phyloP scores from a whole-genome alignment of 2,113 vertebrate species.

The Pedetes capensis region DNA sequence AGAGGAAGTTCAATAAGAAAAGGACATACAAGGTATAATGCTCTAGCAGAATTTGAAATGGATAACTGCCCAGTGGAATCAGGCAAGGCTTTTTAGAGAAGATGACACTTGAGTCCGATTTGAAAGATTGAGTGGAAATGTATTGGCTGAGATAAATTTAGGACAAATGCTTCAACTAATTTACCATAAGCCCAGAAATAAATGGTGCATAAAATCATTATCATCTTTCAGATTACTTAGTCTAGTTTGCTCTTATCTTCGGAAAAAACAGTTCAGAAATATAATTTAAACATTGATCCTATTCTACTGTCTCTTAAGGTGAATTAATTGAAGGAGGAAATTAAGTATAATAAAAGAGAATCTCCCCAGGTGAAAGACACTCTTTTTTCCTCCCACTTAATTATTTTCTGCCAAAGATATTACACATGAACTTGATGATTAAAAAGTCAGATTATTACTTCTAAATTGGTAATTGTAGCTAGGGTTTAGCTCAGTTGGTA shows the following conservation, averaged over 20 bases:
- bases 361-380: neutral
- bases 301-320: slow-evolving; percentile 24
- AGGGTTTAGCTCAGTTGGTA: too few species aligned
- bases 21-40: neutral
- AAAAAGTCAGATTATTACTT: slow-evolving; percentile 29
- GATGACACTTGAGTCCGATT: neutral
- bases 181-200: slow-evolving; percentile 15
- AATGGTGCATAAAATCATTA: slow-evolving; percentile 43
- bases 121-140: slow-evolving; percentile 41
- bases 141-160: slow-evolving; percentile 41
- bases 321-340: slow-evolving; percentile 30
- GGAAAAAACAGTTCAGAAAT: slow-evolving; percentile 32
- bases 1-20: neutral
- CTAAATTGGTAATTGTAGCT: slow-evolving; percentile 5
- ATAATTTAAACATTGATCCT: neutral
- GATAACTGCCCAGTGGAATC: neutral
- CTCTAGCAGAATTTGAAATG: neutral
- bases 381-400: slow-evolving; percentile 13
- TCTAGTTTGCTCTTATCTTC: slow-evolving; percentile 51
- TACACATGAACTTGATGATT: slow-evolving; percentile 20
- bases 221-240: slow-evolving; percentile 1
- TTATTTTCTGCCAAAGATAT: slow-evolving; percentile 52
- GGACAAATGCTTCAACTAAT: slow-evolving; percentile 44
- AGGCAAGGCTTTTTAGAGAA: slow-evolving; percentile 8
- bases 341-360: slow-evolving; percentile 46